phyloP scores from a whole-genome alignment of 2,797 vertebrate genomes.

The Pyrocephalus nanus region DNA sequence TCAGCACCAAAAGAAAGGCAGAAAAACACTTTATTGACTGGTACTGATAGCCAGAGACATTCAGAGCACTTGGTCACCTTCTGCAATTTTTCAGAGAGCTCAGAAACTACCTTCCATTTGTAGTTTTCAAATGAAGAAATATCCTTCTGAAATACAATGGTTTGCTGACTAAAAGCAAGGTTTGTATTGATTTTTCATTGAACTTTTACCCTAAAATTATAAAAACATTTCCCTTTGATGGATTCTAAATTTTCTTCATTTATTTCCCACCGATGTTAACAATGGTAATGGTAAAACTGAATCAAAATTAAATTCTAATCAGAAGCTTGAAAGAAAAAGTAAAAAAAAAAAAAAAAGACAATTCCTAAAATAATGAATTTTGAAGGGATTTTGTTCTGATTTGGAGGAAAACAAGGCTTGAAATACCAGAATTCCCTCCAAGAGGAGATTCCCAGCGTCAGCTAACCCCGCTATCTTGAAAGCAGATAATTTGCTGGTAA shows the following conservation, averaged over 20 bases:
- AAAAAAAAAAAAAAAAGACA: no score
- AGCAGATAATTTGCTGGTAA: conserved; percentile 32
- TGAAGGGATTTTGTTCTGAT: background rate
- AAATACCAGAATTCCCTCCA: background rate
- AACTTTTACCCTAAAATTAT: background rate
- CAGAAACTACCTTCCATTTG: background rate
- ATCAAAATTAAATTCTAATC: background rate
- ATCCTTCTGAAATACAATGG: background rate
- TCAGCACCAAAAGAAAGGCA: background rate
- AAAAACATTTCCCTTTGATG: background rate
- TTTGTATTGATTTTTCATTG: background rate
- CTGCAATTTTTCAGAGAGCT: background rate
- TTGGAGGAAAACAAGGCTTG: background rate
- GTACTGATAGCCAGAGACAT: background rate
- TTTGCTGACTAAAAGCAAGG: background rate
- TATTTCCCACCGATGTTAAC: background rate
- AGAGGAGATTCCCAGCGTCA: background rate
- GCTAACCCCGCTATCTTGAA: background rate
- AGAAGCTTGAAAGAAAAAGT: background rate
- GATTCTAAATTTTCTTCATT: background rate
- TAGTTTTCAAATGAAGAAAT: background rate
- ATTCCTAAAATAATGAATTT: background rate
- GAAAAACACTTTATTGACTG: background rate
- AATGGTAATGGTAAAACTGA: background rate
- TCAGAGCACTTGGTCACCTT: background rate